These are phyloP conservation scores for Boloria euphrosyne DNA, from an alignment of 2,888 invertebrate genomes.

Conservation along the genomic window DNA sequence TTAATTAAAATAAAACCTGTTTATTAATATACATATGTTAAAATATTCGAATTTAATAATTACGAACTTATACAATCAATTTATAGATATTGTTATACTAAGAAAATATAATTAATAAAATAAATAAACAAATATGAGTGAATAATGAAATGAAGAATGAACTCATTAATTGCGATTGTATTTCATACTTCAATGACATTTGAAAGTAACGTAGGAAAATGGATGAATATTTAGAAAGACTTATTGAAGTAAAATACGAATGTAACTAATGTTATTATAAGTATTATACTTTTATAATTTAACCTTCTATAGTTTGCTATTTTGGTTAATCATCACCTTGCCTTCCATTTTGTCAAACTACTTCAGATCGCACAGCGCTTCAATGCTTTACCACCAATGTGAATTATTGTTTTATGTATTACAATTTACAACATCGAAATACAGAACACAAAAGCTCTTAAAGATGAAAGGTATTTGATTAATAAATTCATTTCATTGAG, in stretches of 20 bases:
- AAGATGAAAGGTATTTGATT: constrained; percentile 32
- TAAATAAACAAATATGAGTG: constrained; percentile 81
- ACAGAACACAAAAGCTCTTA: constrained; percentile 16
- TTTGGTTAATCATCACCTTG: constrained; percentile 42
- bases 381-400: not conserved
- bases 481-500: constrained; percentile 33
- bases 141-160: constrained; percentile 73
- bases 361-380: constrained; percentile 16
- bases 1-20: constrained; percentile 80
- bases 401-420: constrained; percentile 1
- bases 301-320: constrained; percentile 53
- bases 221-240: constrained; percentile 83
- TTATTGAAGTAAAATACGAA: constrained; percentile 81
- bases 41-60: constrained; percentile 83
- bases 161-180: constrained; percentile 80
- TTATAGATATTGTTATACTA: constrained; percentile 83
- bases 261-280: constrained; percentile 78
- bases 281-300: constrained; percentile 72
- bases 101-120: constrained; percentile 82
- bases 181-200: constrained; percentile 81
- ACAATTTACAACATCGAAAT: not conserved
- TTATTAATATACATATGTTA: constrained; percentile 83
- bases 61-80: constrained; percentile 83
- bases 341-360: constrained; percentile 35
- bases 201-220: constrained; percentile 78